A percentile compares a stretch with the other conserved stretches of the same genome.
phyloP scores from a whole-genome alignment of 2,113 vertebrate genomes.

The Oreochromis spilurus region DNA sequence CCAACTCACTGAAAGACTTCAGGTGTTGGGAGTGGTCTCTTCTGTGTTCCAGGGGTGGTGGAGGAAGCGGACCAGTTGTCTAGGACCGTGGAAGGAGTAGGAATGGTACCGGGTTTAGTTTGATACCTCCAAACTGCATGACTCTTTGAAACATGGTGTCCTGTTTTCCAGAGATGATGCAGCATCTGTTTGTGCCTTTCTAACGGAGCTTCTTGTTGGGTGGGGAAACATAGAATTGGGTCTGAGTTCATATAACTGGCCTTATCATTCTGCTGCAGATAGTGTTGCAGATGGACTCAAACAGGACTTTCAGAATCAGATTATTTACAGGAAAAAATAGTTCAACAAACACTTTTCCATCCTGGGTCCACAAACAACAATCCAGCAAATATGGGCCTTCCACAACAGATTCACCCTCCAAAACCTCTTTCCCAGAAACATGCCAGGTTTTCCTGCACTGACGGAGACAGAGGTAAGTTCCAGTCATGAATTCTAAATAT shows the following conservation, averaged over 20 bases:
- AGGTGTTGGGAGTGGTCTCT: no score
- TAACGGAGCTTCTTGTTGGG: neutral
- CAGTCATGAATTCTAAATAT: neutral
- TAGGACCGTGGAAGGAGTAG: neutral
- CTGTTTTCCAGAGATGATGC: neutral
- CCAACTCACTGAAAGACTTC: no score
- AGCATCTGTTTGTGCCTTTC: neutral
- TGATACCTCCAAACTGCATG: neutral
- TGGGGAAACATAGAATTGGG: neutral
- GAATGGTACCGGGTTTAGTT: neutral
- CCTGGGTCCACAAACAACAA: accelerated
- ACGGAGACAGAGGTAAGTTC: neutral
- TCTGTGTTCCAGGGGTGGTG: neutral
- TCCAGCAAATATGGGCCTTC: neutral
- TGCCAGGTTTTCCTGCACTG: neutral
- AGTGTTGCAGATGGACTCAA: neutral
- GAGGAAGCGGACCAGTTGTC: neutral
- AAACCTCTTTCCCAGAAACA: neutral
- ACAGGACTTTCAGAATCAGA: neutral
- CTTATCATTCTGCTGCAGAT: accelerated
- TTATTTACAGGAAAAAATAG: neutral
- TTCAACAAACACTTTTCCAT: neutral
- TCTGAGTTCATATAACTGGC: neutral
- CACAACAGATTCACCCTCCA: neutral
- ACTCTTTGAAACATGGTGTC: neutral